phyloP scores from a whole-genome alignment of 2,888 invertebrate genomes.

The Noctua comes region DNA sequence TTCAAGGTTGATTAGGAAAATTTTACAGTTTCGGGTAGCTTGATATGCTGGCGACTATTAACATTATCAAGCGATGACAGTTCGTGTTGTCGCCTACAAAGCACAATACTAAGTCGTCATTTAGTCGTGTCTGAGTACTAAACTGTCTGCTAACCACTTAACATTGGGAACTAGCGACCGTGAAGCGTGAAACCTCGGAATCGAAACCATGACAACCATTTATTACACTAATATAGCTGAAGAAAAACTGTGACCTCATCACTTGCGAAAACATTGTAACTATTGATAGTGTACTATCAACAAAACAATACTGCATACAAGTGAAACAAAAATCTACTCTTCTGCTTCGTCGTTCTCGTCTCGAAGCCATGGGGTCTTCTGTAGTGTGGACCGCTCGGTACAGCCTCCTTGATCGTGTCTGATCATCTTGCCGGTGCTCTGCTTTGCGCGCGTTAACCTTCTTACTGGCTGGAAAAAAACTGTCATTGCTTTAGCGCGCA shows the following conservation, averaged over 20 bases:
- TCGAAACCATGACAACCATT: slow-evolving; percentile 69
- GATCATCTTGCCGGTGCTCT: neutral
- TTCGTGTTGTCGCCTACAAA: slow-evolving; percentile 22
- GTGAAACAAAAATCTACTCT: neutral
- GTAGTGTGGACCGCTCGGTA: neutral
- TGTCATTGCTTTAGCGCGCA: neutral
- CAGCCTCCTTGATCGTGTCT: neutral
- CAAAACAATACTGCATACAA: neutral
- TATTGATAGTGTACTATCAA: slow-evolving; percentile 19
- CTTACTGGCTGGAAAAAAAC: neutral
- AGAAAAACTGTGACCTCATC: slow-evolving; percentile 66
- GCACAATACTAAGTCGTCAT: slow-evolving; percentile 37
- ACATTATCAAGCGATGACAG: slow-evolving; percentile 19
- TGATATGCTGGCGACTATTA: neutral
- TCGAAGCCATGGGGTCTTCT: neutral
- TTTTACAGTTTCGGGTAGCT: too few species aligned
- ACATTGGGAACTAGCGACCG: slow-evolving; percentile 67
- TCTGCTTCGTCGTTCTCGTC: neutral
- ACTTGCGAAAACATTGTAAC: slow-evolving; percentile 54
- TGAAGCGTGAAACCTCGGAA: slow-evolving; percentile 71
- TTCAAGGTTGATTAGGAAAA: too few species aligned
- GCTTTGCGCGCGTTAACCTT: neutral
- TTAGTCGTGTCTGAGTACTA: slow-evolving; percentile 45
- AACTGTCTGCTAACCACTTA: slow-evolving; percentile 55
- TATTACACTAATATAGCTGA: slow-evolving; percentile 61